phyloP scores from a whole-genome alignment of 2,797 vertebrate genomes.

The Silurus lanzhouensis region DNA sequence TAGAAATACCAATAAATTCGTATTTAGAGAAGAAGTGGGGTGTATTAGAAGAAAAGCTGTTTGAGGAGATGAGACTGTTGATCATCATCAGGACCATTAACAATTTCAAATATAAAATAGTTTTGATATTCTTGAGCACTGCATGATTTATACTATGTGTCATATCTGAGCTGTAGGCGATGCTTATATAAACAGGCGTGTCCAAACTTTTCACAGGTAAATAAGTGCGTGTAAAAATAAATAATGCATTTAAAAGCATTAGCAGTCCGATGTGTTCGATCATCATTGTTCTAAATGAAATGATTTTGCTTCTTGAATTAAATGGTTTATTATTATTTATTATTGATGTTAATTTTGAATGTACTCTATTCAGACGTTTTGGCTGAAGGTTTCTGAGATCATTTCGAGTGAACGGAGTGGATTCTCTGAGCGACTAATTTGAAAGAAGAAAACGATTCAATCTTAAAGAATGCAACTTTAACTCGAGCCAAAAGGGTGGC shows the following conservation, averaged over 20 bases:
- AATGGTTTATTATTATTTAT: background rate
- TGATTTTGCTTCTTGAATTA: background rate
- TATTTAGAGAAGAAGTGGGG: background rate
- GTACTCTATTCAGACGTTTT: background rate
- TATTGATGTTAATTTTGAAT: background rate
- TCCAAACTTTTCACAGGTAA: background rate
- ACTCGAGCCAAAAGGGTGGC: slow-evolving; percentile 33
- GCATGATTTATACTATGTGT: background rate
- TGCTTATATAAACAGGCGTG: background rate
- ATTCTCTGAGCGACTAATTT: slow-evolving; percentile 32
- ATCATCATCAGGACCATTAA: background rate
- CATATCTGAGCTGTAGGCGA: background rate
- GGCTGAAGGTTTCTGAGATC: slow-evolving; percentile 4
- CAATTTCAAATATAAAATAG: background rate
- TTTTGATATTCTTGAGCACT: background rate
- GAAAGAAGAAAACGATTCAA: slow-evolving; percentile 36
- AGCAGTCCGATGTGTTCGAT: background rate
- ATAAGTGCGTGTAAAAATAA: background rate
- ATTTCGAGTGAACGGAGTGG: background rate
- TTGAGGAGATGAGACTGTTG: too few species aligned
- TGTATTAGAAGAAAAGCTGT: background rate
- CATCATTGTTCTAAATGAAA: background rate
- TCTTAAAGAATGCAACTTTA: slow-evolving; percentile 45
- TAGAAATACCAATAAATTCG: too few species aligned
- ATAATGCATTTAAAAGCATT: background rate